Percentiles rank a stretch among this genome's conserved stretches.
Conservation (phyloP, 2,113 vertebrate species). For the Gopherus evgoodei region DNA sequence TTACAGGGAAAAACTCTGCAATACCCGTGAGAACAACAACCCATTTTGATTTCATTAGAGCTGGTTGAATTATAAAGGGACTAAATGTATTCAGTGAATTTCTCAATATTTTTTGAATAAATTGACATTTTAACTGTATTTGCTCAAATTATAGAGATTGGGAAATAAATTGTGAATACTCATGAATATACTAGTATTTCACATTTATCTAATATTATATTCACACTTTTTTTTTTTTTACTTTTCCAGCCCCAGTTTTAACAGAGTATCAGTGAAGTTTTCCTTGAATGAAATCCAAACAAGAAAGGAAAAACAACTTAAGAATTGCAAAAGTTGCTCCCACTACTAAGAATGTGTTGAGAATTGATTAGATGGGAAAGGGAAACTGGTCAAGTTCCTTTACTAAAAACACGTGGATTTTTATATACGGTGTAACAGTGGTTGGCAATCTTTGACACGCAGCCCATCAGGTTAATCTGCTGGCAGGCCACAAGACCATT, state of each 20-base stretch:
- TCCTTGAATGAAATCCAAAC: not conserved
- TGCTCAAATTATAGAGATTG: not conserved
- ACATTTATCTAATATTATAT: not conserved
- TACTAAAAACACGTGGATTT: not conserved
- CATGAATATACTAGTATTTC: not conserved
- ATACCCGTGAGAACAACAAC: not conserved
- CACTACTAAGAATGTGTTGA: not conserved
- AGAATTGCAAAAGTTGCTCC: not conserved
- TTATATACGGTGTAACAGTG: no score
- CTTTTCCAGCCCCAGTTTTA: not conserved
- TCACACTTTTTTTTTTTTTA: no score
- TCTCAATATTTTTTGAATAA: not conserved
- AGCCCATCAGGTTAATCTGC: no score
- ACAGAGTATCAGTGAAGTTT: not conserved
- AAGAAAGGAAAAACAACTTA: not conserved
- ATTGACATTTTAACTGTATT: not conserved
- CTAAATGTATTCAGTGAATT: not conserved
- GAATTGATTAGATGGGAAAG: not conserved
- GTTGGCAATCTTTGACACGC: no score
- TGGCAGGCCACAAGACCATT: no score
- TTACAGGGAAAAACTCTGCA: not conserved
- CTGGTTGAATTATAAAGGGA: not conserved
- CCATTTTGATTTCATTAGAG: not conserved
- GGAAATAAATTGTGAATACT: not conserved
- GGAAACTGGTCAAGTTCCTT: not conserved